phyloP scores from a whole-genome alignment of 1,140 invertebrate species.

The Panagrolaimus sp. region DNA sequence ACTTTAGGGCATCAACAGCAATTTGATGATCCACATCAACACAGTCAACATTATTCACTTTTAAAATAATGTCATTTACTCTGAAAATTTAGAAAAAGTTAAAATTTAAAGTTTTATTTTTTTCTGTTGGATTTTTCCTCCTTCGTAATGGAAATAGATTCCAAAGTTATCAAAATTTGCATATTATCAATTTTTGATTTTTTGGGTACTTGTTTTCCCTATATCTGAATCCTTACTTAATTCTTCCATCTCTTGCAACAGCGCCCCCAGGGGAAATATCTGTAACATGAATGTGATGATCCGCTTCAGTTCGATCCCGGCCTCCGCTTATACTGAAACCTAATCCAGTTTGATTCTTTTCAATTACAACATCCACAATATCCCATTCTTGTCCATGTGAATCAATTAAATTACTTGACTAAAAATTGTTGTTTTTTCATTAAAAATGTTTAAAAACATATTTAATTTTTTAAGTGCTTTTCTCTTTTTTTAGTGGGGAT shows the following conservation, averaged over 20 bases:
- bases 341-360: conserved; percentile 62
- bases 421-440: conserved; percentile 20
- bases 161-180: not conserved
- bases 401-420: conserved; percentile 34
- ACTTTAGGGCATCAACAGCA: conserved; percentile 93
- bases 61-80: conserved; percentile 87
- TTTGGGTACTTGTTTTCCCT: not conserved
- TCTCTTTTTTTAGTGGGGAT: not conserved
- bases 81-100: conserved; percentile 8
- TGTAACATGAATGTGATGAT: conserved; percentile 93
- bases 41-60: conserved; percentile 81
- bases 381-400: conserved; percentile 48
- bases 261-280: conserved; percentile 96
- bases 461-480: conserved; percentile 12
- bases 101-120: not conserved
- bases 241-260: conserved; percentile 82
- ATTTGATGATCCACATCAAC: conserved; percentile 83
- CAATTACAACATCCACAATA: conserved; percentile 45
- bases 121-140: no score
- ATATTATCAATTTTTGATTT: conserved; percentile 1
- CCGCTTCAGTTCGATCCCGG: conserved; percentile 33
- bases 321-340: conserved; percentile 72
- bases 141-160: conserved; percentile 23
- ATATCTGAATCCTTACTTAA: conserved; percentile 62
- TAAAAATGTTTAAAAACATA: not conserved